Conservation (phyloP, 2,797 vertebrate species). For the Urosaurus nigricauda region DNA sequence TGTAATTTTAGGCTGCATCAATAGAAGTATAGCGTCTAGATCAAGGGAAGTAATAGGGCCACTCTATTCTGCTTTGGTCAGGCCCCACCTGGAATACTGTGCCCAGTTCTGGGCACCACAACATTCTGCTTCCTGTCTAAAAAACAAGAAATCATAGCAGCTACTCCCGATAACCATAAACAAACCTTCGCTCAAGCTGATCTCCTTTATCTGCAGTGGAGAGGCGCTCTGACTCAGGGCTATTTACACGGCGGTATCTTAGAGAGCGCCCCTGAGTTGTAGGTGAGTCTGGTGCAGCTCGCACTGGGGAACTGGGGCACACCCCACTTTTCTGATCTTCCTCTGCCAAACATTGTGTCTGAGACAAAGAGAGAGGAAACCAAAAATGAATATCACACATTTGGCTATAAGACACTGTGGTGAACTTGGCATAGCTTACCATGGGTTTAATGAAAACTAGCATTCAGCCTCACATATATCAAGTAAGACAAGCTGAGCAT, state of each 20-base stretch:
- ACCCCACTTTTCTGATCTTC: constrained; percentile 87
- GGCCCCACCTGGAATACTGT: too few relatives aligned
- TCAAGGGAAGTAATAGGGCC: too few relatives aligned
- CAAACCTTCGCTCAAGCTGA: constrained; percentile 89
- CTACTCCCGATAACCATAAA: background rate
- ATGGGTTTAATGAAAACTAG: background rate
- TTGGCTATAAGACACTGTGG: background rate
- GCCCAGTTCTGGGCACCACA: too few relatives aligned
- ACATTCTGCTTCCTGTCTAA: background rate
- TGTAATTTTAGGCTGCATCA: too few relatives aligned
- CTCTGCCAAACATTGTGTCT: constrained; percentile 90
- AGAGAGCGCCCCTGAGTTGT: constrained; percentile 89
- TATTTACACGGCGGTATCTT: constrained; percentile 91
- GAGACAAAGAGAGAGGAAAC: constrained; percentile 41
- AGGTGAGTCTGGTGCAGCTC: constrained; percentile 89
- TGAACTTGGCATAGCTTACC: background rate
- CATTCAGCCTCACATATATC: background rate
- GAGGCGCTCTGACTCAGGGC: constrained; percentile 93
- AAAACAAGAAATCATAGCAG: background rate
- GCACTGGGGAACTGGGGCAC: constrained; percentile 88
- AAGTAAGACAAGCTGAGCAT: background rate
- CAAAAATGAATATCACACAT: constrained; percentile 23
- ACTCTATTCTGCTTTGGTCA: too few relatives aligned
- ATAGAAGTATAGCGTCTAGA: too few relatives aligned
- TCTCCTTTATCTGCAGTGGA: constrained; percentile 90